Evolutionary conservation across 2,888 invertebrate genomes (phyloP), one percentile per base, ranked within the genome.

Genomic region (Nemoura dubitans): DNA sequence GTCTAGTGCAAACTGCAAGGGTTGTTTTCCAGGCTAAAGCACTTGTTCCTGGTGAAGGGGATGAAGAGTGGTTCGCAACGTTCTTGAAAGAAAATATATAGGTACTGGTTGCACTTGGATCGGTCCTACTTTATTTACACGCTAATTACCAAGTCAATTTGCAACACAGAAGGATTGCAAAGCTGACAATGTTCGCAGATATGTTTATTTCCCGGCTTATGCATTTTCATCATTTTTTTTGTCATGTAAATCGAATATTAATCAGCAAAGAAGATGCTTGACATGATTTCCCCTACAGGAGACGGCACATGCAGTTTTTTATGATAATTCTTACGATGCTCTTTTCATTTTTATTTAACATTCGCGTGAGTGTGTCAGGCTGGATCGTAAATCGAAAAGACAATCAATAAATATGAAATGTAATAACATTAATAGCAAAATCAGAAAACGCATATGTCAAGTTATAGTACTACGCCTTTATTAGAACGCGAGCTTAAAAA

Each of bases 351-450:
- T 42, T 83, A 83, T 83, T 83, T 43, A 83, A 36, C 43, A 83
- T 36, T 83, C 83, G 83, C 83, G 83, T 83, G 83, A 83, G 83
- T 83, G 83, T 42, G 27, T 42, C 6, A 28, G 26, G 36, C 36
- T 7, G 26, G 81, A 26, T 84, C 84, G 83, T 87, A 87, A 87
- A 87, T 87, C 30, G 81, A 76, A 27, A 84, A 85, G 36, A 27
- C 28, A 84, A 93, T 93, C 93, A 93, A 93, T 93, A 93, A 93
- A 93, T 87, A 87, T 87, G 86, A 83, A 93, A 92, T 83, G 83
- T 83, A 83, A 83, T 83, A 83, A 83, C 83, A 83, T 83, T 83
- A 83, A 83, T 83, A 83, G 42, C 43, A 42, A 59, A 83, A 83
- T 42, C 83, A 29, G 29, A 30, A 30, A 81, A 29, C 81, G 81